Evolutionary conservation across 2,888 invertebrate species (phyloP).

Genomic region (Aleiodes testaceus): DNA sequence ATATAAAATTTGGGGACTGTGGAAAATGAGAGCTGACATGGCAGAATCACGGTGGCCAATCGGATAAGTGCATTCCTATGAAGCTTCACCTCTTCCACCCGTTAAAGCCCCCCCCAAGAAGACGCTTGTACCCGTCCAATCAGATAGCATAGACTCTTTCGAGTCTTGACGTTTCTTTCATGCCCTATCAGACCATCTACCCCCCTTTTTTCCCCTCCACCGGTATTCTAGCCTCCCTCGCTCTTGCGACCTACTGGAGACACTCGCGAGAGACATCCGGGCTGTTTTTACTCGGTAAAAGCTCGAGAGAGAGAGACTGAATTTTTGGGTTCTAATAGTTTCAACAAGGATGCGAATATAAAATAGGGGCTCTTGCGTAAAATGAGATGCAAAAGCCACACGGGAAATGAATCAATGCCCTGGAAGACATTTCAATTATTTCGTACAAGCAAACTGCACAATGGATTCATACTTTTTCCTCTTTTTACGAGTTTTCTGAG

Average conservation of each 20-base stretch:
- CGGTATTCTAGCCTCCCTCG: slow-evolving; percentile 35
- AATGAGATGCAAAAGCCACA: slow-evolving; percentile 65
- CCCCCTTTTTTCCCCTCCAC: slow-evolving; percentile 52
- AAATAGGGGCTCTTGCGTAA: slow-evolving; percentile 61
- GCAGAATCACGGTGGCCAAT: slow-evolving; percentile 70
- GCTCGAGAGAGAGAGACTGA: slow-evolving; percentile 10
- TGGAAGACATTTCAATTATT: slow-evolving; percentile 70
- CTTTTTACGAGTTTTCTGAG: slow-evolving; percentile 40
- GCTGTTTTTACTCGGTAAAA: slow-evolving; percentile 35
- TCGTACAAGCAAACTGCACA: slow-evolving; percentile 57
- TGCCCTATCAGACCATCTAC: slow-evolving; percentile 69
- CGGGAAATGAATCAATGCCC: slow-evolving; percentile 70
- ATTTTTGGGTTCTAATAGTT: slow-evolving; percentile 19
- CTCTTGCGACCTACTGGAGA: slow-evolving; percentile 34
- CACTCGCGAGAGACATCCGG: slow-evolving; percentile 30
- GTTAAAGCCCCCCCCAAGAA: slow-evolving; percentile 41
- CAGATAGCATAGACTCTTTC: slow-evolving; percentile 62
- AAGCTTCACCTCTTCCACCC: slow-evolving; percentile 44
- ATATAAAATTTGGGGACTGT: slow-evolving; percentile 17
- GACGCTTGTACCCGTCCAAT: slow-evolving; percentile 66
- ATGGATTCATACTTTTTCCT: neutral
- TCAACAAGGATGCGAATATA: slow-evolving; percentile 21
- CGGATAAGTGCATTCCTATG: slow-evolving; percentile 72
- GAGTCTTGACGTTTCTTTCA: slow-evolving; percentile 71
- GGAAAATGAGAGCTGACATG: slow-evolving; percentile 63